phyloP scores from a whole-genome alignment of 1,140 invertebrate species.

The Scaptomyza pallida region DNA sequence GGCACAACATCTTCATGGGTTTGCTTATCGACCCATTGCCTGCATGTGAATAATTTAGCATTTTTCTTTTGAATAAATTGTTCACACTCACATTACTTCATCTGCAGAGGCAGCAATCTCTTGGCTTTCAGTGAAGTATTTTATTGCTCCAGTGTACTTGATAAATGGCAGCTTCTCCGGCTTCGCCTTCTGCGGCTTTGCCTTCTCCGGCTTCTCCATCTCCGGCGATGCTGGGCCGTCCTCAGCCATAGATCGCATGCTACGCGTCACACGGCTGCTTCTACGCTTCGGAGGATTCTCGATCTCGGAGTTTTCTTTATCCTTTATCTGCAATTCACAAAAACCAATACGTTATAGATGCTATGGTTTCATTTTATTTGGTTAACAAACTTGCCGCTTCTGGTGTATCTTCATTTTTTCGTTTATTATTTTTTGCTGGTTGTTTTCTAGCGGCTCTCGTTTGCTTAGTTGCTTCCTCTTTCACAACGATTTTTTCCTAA shows the following conservation, averaged over 20 bases:
- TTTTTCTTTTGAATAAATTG: background rate
- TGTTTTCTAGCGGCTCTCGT: conserved; percentile 8
- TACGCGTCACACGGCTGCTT: conserved; percentile 65
- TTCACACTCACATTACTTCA: conserved; percentile 85
- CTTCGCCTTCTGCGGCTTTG: conserved; percentile 56
- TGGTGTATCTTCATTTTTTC: conserved; percentile 54
- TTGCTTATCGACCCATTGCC: conserved; percentile 84
- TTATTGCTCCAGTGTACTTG: conserved; percentile 85
- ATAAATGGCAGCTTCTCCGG: conserved; percentile 80
- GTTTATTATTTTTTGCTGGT: conserved; percentile 22
- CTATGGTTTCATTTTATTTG: background rate
- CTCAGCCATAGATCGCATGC: conserved; percentile 71
- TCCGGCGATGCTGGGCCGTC: conserved; percentile 57
- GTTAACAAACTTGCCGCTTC: conserved; percentile 44
- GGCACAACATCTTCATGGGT: conserved; percentile 78
- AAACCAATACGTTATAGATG: too few relatives aligned
- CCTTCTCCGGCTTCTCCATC: conserved; percentile 51
- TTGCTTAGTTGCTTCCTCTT: conserved; percentile 34
- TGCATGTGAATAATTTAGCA: conserved; percentile 48
- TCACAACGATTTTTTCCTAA: conserved; percentile 23
- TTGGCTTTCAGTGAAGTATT: conserved; percentile 85
- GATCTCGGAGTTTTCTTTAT: conserved; percentile 37
- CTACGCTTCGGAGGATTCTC: conserved; percentile 79
- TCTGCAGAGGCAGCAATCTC: conserved; percentile 85
- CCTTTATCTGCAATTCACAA: conserved; percentile 21